Evolutionary conservation across 1,140 invertebrate genomes (phyloP).

Genomic region (Latrodectus geometricus): DNA sequence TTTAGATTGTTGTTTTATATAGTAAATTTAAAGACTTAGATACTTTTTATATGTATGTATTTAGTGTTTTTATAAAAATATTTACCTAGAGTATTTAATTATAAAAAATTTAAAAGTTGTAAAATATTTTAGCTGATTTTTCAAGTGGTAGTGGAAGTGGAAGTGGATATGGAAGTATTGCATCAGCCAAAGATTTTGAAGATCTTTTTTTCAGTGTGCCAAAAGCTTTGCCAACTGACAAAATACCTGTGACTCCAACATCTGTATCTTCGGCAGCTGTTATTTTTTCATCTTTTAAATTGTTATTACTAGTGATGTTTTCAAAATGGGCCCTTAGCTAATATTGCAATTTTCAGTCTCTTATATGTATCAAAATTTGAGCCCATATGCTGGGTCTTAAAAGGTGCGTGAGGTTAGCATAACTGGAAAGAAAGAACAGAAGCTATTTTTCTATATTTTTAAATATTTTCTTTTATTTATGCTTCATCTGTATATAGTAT

Average conservation of each 20-base stretch:
- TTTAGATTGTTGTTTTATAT: background rate
- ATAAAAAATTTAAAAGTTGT: background rate
- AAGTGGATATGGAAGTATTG: slow-evolving; percentile 44
- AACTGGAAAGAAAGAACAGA: too few relatives aligned
- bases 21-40: background rate
- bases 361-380: background rate
- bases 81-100: too few relatives aligned
- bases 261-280: slow-evolving; percentile 21
- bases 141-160: slow-evolving; percentile 59
- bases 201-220: slow-evolving; percentile 59
- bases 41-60: background rate
- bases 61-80: too few relatives aligned
- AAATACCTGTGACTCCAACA: slow-evolving; percentile 20
- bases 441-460: too few relatives aligned
- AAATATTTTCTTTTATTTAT: too few relatives aligned
- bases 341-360: slow-evolving; percentile 3
- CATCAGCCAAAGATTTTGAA: slow-evolving; percentile 50
- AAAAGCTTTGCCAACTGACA: slow-evolving; percentile 31
- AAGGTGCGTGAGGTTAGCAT: too few relatives aligned
- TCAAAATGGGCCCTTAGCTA: slow-evolving; percentile 36
- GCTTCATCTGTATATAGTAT: too few relatives aligned
- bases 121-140: slow-evolving; percentile 20
- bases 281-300: slow-evolving; percentile 14
- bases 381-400: too few relatives aligned
- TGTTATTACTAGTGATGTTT: slow-evolving; percentile 19